These are phyloP conservation scores for Notospermus geniculatus DNA, from an alignment of 1,140 invertebrate species.

Conservation along the genomic window DNA sequence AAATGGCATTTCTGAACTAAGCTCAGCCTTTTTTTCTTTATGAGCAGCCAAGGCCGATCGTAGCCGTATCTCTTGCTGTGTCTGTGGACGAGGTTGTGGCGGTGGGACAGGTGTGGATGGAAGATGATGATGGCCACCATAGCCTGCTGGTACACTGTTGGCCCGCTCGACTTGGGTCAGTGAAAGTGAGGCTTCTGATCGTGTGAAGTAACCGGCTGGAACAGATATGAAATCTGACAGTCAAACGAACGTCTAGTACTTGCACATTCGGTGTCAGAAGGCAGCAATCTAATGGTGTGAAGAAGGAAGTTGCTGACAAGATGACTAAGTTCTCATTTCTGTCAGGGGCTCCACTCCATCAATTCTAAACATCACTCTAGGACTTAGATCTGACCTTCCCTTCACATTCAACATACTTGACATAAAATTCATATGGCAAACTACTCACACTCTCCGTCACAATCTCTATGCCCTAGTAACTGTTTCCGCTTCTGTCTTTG, in stretches of 20 bases:
- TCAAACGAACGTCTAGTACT: no score
- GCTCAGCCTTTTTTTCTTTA: constrained; percentile 29
- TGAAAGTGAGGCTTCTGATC: constrained; percentile 4
- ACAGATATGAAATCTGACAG: background rate
- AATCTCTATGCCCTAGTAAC: background rate
- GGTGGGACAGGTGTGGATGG: background rate
- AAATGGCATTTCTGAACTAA: constrained; percentile 38
- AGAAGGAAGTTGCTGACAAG: no score
- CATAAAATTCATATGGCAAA: no score
- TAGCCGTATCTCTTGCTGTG: constrained; percentile 17
- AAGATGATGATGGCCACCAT: background rate
- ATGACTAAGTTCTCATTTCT: no score
- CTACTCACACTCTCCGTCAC: constrained; percentile 7
- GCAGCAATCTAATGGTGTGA: no score
- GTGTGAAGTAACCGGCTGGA: constrained; percentile 8
- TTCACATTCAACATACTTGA: no score
- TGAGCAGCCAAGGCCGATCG: constrained; percentile 26
- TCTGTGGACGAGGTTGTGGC: background rate
- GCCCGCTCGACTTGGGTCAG: background rate
- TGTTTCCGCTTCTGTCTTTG: constrained; percentile 22
- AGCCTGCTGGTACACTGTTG: background rate
- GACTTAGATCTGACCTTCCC: no score
- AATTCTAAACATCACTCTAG: no score
- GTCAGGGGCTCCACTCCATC: no score
- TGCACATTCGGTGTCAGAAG: no score